Percentiles rank a stretch among this genome's conserved stretches.
These are phyloP conservation scores for Cochlearius cochlearius DNA, from an alignment of 2,113 vertebrate species.

Conservation along the genomic window DNA sequence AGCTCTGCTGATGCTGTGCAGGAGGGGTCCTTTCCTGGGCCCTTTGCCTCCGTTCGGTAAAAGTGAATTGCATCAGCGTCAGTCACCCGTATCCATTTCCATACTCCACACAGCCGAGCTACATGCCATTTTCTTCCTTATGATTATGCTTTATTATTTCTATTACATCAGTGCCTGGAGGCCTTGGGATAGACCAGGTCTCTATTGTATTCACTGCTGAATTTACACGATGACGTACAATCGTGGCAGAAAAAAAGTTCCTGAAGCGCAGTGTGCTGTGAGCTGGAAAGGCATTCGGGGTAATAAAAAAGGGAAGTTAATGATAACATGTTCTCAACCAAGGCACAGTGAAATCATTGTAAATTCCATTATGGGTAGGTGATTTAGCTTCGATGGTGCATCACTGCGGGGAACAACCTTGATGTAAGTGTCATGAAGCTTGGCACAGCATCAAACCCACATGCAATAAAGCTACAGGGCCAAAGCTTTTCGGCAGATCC, in stretches of 20 bases:
- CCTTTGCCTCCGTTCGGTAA: background rate
- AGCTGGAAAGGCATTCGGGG: slow-evolving; percentile 35
- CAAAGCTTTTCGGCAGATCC: background rate
- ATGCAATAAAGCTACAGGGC: background rate
- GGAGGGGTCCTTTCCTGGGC: background rate
- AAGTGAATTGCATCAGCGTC: background rate
- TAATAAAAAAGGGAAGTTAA: slow-evolving; percentile 40
- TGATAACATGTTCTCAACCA: slow-evolving; percentile 43
- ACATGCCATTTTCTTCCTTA: slow-evolving; percentile 23
- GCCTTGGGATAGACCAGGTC: slow-evolving; percentile 52
- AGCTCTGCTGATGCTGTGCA: background rate
- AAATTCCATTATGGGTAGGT: slow-evolving; percentile 28
- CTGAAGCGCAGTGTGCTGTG: slow-evolving; percentile 16
- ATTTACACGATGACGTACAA: slow-evolving; percentile 42
- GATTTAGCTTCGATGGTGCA: background rate
- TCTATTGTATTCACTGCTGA: slow-evolving; percentile 41
- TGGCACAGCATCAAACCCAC: slow-evolving; percentile 18
- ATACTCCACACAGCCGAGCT: background rate
- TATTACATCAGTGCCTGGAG: slow-evolving; percentile 62
- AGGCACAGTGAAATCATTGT: slow-evolving; percentile 44
- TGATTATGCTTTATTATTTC: slow-evolving; percentile 50
- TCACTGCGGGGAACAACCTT: slow-evolving; percentile 11
- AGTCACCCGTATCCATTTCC: slow-evolving; percentile 13
- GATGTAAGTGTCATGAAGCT: slow-evolving; percentile 11
- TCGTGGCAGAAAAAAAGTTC: slow-evolving; percentile 16